Percentiles rank a stretch among this genome's conserved stretches.
Evolutionary conservation across 1,140 invertebrate species (phyloP).

Genomic region (Thereuonema tuberculata): DNA sequence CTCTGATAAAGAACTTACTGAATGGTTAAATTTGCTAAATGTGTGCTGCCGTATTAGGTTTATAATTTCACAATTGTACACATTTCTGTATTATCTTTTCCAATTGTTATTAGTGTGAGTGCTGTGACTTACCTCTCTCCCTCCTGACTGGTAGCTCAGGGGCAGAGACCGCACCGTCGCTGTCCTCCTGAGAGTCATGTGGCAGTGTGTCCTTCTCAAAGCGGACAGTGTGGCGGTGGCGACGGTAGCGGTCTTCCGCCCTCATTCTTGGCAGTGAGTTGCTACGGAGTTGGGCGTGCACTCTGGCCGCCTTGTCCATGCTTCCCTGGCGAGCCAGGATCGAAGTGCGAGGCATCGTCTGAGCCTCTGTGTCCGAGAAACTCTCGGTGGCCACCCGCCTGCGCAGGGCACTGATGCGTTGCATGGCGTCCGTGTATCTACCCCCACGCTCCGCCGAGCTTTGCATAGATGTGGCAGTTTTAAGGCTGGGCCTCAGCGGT

Average conservation of each 20-base stretch:
- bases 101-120: no score
- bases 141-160: constrained; percentile 49
- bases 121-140: constrained; percentile 42
- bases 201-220: constrained; percentile 40
- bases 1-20: no score
- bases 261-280: constrained; percentile 26
- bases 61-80: no score
- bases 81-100: no score
- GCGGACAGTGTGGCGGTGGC: constrained; percentile 18
- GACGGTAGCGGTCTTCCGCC: constrained; percentile 12
- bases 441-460: not conserved
- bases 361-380: constrained; percentile 83
- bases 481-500: constrained; percentile 3
- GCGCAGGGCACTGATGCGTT: constrained; percentile 21
- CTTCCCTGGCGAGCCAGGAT: constrained; percentile 21
- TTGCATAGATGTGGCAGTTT: constrained; percentile 1
- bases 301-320: not conserved
- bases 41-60: no score
- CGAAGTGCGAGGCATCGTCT: constrained; percentile 9
- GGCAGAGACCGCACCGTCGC: constrained; percentile 63
- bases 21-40: no score
- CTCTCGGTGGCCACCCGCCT: constrained; percentile 35
- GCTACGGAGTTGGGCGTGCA: constrained; percentile 20
- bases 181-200: constrained; percentile 59
- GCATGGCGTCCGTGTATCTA: constrained; percentile 12